Evolutionary conservation across 1,140 invertebrate genomes (phyloP).

Genomic region (Acromyrmex echinatior): DNA sequence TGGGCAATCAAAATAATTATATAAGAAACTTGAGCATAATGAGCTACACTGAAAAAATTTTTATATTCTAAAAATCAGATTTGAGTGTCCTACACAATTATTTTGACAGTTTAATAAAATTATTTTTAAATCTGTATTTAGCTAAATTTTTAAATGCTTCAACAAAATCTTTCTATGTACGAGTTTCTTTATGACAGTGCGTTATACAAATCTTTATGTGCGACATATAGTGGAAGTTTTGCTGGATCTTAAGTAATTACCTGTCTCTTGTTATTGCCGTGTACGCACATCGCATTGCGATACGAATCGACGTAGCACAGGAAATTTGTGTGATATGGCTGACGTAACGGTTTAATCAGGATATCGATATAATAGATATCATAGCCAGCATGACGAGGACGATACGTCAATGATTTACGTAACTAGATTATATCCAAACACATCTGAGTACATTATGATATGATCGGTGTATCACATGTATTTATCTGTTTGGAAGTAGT

Average conservation of each 20-base stretch:
- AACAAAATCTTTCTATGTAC: too few relatives aligned
- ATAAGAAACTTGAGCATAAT: too few relatives aligned
- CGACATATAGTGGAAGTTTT: background rate
- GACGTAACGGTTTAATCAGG: conserved; percentile 39
- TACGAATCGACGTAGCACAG: background rate
- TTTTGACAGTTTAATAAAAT: too few relatives aligned
- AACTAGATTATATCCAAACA: conserved; percentile 30
- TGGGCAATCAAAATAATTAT: too few relatives aligned
- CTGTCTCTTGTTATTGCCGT: background rate
- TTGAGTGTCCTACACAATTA: too few relatives aligned
- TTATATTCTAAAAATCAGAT: too few relatives aligned
- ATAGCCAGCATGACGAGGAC: conserved; percentile 21
- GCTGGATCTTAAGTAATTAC: conserved; percentile 13
- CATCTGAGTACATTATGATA: conserved; percentile 15
- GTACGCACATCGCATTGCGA: background rate
- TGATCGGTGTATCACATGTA: conserved; percentile 12
- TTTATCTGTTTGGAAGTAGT: conserved; percentile 9
- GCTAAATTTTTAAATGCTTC: too few relatives aligned
- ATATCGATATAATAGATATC: conserved; percentile 49
- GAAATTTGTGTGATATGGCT: conserved; percentile 31
- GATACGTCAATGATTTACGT: conserved; percentile 45
- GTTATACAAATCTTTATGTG: background rate
- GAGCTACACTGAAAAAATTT: too few relatives aligned
- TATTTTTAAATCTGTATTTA: too few relatives aligned
- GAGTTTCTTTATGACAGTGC: background rate